Evolutionary conservation across 2,888 invertebrate genomes (phyloP), one percentile per base, ranked within the genome.

Genomic region (Sialis lutaria): DNA sequence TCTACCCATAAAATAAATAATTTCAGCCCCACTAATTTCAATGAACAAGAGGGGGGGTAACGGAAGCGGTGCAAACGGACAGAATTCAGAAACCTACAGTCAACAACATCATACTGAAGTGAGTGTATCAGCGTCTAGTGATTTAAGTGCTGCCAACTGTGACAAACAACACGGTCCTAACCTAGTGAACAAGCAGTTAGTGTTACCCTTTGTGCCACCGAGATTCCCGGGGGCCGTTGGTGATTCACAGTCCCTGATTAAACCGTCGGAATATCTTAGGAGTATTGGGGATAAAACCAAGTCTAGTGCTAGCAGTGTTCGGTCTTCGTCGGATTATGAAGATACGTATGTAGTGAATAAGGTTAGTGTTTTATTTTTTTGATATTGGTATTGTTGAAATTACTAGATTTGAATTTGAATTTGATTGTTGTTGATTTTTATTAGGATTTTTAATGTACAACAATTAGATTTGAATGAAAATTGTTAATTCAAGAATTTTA

Each of bases 231-330:
- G 70, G 49, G 64, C 65, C 39, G 59, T 62, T 30, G 70, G 72
- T 52, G 76, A 79, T 64, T 77, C 84, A 50, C 83, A 89, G 67
- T 79, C 83, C 50, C 76, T 92, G 54, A 88, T 92, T 63, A 91
- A 91, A 61, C 92, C 91, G 47, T 90, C 89, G 51, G 91, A 92
- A 68, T 92, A 91, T 65, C 69, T 92, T 56, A 79, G 80, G 61
- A 88, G 88, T 61, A 86, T 91, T 67, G 83, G 77, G 60, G 68
- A 68, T 56, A 72, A 73, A 55, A 71, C 72, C 54, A 62, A 71
- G 55, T 67, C 70, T 46, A 66, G 67, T 53, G 64, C 67, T 49
- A 67, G 68, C 47, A 69, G 70, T 32, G 64, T 64, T 47, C 67
- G 68, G 63, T 59, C 57, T 50, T 54, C 55, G 31, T 60, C 62